phyloP scores from a whole-genome alignment of 2,113 vertebrate species.

The Empidonax traillii region DNA sequence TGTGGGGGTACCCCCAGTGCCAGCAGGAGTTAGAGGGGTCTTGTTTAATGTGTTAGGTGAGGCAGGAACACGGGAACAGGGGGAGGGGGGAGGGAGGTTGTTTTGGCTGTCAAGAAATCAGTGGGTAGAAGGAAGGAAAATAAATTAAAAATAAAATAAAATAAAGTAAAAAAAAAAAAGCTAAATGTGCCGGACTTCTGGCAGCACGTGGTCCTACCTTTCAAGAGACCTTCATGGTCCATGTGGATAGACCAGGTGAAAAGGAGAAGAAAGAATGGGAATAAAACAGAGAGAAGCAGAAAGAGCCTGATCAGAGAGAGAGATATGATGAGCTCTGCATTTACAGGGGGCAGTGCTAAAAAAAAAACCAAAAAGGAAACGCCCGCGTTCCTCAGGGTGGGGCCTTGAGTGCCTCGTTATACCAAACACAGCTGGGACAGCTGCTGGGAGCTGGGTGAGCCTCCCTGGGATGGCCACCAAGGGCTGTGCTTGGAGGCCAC shows the following conservation, averaged over 20 bases:
- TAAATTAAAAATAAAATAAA: neutral
- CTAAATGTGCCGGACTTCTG: constrained; percentile 37
- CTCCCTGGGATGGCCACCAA: neutral
- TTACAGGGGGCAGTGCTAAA: constrained; percentile 18
- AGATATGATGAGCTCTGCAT: constrained; percentile 42
- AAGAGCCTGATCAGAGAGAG: constrained; percentile 60
- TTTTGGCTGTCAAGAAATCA: constrained; percentile 36
- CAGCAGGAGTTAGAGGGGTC: neutral
- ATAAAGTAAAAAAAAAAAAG: neutral
- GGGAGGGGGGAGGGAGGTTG: neutral
- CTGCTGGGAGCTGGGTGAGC: neutral
- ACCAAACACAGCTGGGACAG: constrained; percentile 11
- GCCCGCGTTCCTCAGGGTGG: constrained; percentile 7
- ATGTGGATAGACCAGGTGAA: constrained; percentile 72
- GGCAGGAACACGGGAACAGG: neutral
- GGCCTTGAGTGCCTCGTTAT: constrained; percentile 26
- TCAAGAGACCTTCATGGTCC: constrained; percentile 82
- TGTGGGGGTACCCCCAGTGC: neutral
- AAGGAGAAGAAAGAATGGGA: constrained; percentile 71
- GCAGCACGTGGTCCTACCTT: constrained; percentile 78
- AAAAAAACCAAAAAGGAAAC: neutral
- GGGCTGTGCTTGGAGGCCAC: neutral
- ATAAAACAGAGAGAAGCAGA: constrained; percentile 71
- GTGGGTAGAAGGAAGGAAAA: constrained; percentile 4
- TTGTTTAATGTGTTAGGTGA: constrained; percentile 47